phyloP scores from a whole-genome alignment of 1,140 invertebrate genomes.

The Bombyx mori region DNA sequence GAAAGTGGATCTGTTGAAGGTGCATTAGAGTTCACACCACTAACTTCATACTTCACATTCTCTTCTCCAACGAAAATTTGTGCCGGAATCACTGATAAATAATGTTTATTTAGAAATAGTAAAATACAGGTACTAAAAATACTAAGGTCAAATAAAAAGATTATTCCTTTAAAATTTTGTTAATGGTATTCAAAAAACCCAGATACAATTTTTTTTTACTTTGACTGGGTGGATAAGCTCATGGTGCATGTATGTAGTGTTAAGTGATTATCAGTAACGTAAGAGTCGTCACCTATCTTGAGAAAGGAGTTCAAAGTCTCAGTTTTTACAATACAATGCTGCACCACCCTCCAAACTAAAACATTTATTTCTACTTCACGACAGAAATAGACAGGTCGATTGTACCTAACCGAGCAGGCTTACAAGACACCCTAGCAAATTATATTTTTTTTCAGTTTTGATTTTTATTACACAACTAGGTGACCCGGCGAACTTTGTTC shows the following conservation, averaged over 20 bases:
- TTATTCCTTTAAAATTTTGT: background rate
- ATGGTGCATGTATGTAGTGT: background rate
- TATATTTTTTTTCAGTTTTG: no score
- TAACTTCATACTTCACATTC: conserved; percentile 70
- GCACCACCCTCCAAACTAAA: no score
- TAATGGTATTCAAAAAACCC: no score
- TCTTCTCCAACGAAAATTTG: conserved; percentile 77
- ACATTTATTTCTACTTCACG: no score
- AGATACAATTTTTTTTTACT: background rate
- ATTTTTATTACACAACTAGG: no score
- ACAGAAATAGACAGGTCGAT: no score
- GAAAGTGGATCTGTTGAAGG: conserved; percentile 40
- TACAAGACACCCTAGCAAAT: no score
- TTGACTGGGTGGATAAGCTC: no score
- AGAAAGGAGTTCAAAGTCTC: background rate
- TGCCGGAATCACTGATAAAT: conserved; percentile 55
- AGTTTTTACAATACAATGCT: no score
- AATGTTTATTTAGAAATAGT: background rate
- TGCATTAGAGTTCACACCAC: conserved; percentile 59
- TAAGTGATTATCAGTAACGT: no score
- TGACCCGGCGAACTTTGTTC: no score
- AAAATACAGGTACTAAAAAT: background rate
- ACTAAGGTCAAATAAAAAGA: background rate
- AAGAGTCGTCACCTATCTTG: background rate
- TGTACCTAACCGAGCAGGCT: no score